These are phyloP conservation scores for Zaprionus africanus DNA, from an alignment of 1,140 invertebrate genomes.

Conservation along the genomic window DNA sequence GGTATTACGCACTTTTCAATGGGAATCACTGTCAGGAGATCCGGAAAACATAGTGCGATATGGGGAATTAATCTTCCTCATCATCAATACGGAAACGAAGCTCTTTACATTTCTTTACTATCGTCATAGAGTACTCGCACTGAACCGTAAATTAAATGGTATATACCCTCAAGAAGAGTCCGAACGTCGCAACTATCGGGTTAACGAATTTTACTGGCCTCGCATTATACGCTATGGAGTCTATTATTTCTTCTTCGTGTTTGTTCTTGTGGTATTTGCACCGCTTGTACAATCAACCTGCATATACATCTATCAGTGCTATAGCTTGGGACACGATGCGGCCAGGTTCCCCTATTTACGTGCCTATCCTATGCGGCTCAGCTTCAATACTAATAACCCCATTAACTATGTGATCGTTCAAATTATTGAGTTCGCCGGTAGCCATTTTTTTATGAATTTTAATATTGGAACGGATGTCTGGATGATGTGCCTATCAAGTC, in stretches of 20 bases:
- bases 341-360: constrained; percentile 37
- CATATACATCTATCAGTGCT: constrained; percentile 26
- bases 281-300: constrained; percentile 37
- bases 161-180: constrained; percentile 27
- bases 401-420: constrained; percentile 1
- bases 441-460: constrained; percentile 24
- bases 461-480: constrained; percentile 29
- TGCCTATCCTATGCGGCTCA: constrained; percentile 34
- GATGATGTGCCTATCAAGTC: constrained; percentile 22
- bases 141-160: constrained; percentile 5
- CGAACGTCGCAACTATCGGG: constrained; percentile 19
- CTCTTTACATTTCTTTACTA: constrained; percentile 41
- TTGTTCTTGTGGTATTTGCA: constrained; percentile 21
- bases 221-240: constrained; percentile 24
- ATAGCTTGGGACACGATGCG: neutral
- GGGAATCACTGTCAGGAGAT: constrained; percentile 46
- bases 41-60: constrained; percentile 43
- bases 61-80: constrained; percentile 37
- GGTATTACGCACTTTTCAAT: constrained; percentile 37
- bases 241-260: constrained; percentile 29
- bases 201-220: constrained; percentile 43
- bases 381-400: constrained; percentile 14
- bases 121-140: constrained; percentile 6
- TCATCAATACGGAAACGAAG: constrained; percentile 45
- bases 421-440: constrained; percentile 17